Evolutionary conservation across 2,113 vertebrate genomes (phyloP).

Genomic region (Aepyceros melampus): DNA sequence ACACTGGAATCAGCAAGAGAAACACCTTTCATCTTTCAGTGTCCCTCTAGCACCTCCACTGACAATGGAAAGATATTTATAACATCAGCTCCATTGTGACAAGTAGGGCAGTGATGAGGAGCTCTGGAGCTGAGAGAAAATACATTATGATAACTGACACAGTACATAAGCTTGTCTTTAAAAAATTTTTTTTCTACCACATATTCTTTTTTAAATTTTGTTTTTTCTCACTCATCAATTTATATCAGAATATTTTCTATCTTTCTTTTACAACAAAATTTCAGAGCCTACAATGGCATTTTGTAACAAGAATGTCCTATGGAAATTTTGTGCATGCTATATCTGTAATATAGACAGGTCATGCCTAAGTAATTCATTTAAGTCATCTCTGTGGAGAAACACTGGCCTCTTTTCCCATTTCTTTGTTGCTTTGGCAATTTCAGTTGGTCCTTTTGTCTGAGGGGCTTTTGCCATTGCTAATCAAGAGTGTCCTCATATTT

Average conservation of each 20-base stretch:
- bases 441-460: not conserved
- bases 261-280: not conserved
- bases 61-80: not conserved
- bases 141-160: not conserved
- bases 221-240: not conserved
- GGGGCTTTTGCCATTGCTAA: not conserved
- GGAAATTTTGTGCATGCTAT: not conserved
- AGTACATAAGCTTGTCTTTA: not conserved
- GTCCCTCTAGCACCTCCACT: not conserved
- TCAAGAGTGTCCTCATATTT: slow-evolving; percentile 15
- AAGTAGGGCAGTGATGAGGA: not conserved
- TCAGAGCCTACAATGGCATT: not conserved
- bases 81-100: not conserved
- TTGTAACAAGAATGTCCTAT: not conserved
- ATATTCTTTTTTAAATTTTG: not conserved
- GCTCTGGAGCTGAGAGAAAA: not conserved
- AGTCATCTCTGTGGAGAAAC: not conserved
- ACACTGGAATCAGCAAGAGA: not conserved
- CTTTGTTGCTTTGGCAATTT: not conserved
- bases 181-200: not conserved
- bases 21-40: not conserved
- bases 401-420: not conserved
- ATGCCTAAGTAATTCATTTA: not conserved
- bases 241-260: not conserved
- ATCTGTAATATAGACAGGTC: not conserved